A percentile compares a stretch with the other conserved stretches of the same genome.
Evolutionary conservation across 2,888 invertebrate species (phyloP).

Genomic region (Chrysolina americana): DNA sequence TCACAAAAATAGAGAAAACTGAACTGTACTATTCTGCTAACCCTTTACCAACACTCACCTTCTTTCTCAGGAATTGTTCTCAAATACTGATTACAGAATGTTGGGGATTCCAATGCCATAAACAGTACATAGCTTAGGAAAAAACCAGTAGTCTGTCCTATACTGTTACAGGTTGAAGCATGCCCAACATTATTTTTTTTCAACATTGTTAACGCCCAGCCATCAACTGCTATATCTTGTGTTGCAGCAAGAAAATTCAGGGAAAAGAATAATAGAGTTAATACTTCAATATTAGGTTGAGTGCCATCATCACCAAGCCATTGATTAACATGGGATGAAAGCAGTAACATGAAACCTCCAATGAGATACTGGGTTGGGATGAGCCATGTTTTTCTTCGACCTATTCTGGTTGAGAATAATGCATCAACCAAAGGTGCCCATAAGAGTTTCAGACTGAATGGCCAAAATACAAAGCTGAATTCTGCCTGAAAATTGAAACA

Average conservation of each 20-base stretch:
- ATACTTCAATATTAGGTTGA: slow-evolving; percentile 80
- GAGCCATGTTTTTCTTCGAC: slow-evolving; percentile 95
- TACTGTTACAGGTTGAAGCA: slow-evolving; percentile 98
- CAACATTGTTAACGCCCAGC: slow-evolving; percentile 99
- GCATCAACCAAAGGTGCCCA: slow-evolving; percentile 99
- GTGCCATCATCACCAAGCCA: slow-evolving; percentile 80
- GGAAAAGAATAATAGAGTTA: slow-evolving; percentile 90
- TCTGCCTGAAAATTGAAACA: slow-evolving; percentile 77
- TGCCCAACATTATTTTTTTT: slow-evolving; percentile 97
- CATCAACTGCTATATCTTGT: slow-evolving; percentile 99
- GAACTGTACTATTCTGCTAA: no score
- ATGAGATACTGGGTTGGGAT: slow-evolving; percentile 94
- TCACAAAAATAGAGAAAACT: no score
- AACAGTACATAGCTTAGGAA: slow-evolving; percentile 97
- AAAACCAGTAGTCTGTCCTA: slow-evolving; percentile 98
- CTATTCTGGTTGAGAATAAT: slow-evolving; percentile 86
- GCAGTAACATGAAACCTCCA: slow-evolving; percentile 89
- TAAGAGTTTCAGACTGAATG: slow-evolving; percentile 91
- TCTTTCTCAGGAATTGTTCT: slow-evolving; percentile 78
- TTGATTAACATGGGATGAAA: slow-evolving; percentile 77
- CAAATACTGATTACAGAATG: slow-evolving; percentile 95
- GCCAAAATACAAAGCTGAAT: slow-evolving; percentile 96
- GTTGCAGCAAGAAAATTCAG: slow-evolving; percentile 98
- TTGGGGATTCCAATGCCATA: slow-evolving; percentile 94
- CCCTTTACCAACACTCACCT: slow-evolving; percentile 66